Conservation (phyloP, 2,797 vertebrate species). For the Myotis findleyi region DNA sequence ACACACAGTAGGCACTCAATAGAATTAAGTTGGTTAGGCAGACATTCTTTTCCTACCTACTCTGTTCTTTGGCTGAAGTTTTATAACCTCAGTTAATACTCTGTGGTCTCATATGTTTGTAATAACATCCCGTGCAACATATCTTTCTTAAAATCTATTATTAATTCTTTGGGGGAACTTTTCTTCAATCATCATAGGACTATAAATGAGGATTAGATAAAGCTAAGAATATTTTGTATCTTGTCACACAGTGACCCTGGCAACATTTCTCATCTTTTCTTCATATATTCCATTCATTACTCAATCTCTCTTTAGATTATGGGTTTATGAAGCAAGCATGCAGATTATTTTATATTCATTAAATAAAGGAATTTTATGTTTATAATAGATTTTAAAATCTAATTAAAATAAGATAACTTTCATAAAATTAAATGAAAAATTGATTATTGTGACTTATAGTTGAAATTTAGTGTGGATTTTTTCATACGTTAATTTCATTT, state of each 20-base stretch:
- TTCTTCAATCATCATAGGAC: not conserved
- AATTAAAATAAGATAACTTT: too few species aligned
- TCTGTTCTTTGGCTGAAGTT: not conserved
- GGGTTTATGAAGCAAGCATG: too few species aligned
- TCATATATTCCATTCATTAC: not conserved
- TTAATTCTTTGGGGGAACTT: not conserved
- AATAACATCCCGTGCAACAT: not conserved
- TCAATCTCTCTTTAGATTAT: not conserved
- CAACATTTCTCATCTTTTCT: not conserved
- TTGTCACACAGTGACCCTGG: not conserved
- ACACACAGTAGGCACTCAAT: not conserved
- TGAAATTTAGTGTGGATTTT: too few species aligned
- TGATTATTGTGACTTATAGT: too few species aligned
- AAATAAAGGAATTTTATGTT: too few species aligned
- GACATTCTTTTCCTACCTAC: not conserved
- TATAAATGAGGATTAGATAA: not conserved
- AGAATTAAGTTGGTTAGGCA: not conserved
- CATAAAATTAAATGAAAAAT: too few species aligned
- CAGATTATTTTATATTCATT: too few species aligned
- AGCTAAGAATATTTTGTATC: not conserved
- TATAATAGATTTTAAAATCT: too few species aligned
- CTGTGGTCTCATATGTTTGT: not conserved
- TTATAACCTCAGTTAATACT: not conserved
- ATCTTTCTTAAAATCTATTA: not conserved
- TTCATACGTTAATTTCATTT: too few species aligned